Evolutionary conservation across 2,113 vertebrate species (phyloP), one percentile per base, ranked within the genome.

Genomic region (Morone chrysops): DNA sequence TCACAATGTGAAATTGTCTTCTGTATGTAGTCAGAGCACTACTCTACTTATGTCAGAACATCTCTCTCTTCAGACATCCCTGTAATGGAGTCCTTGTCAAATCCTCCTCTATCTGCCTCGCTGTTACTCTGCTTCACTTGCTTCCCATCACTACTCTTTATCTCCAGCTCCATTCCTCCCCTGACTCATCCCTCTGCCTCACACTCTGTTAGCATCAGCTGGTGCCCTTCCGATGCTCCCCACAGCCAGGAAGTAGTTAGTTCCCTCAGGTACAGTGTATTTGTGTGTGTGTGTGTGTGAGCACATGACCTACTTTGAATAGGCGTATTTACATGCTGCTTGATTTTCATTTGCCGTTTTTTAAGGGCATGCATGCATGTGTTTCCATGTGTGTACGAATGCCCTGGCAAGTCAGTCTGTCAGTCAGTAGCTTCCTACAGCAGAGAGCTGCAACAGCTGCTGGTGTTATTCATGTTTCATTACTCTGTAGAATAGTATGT

Each of bases 101-200:
- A 22, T 43, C 20, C 40, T 73, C 36, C 7, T 60, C 72, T 12
- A 16, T 50, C 53, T 63, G 70, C 60, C 62, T 74, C 45, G 4
- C 8, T 54, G 36, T 50, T 1, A 40, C 50, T 59, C 63, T 72
- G 68, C 48, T n/a, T n/a, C 51, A 18, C 53, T 22, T 17, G 7
- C 38, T 56, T 50, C 16, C 48, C 38, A 50, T 80, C 68, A 56
- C 56, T 54, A 66, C 25, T 72, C 65, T 72, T 57, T 50, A 70
- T 70, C 88, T 93, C 92, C 94, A 84, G 86, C 79, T 69, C 92
- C 86, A 51, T 60, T 91, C 73, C 93, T 93, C 89, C 92, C 40
- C 47, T 45, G 16, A 82, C 59, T 75, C 66, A 81, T 31, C 51
- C 38, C 56, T 61, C 25, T 63, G 51, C 78, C 75, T 80, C 78